Evolutionary conservation across 1,140 invertebrate genomes (phyloP), one percentile per base, ranked within the genome.

Genomic region (Cydia strobilella): DNA sequence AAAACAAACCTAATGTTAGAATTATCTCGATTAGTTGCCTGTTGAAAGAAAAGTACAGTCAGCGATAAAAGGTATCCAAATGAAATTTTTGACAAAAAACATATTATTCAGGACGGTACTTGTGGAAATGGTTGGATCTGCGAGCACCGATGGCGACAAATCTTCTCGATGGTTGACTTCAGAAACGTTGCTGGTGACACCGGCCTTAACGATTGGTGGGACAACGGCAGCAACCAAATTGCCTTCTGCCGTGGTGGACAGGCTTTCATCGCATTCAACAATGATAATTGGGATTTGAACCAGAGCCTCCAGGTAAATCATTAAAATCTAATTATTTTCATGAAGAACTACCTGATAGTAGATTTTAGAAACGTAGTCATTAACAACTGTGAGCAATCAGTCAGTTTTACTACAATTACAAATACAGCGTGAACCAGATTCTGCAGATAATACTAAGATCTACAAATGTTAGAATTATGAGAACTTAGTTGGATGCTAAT

Each of bases 41-140:
- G 31, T 31, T 31, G 5, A 31, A 31, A 31, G 31, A 31, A 31
- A 31, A 31, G 31, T 5, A 31, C 31, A 31, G 31, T 5, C 5
- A 31, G 31, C 31, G 31, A 31, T 31, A 6, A 31, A 31, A 31
- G 2, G 31, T 25, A 25, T 3, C 2, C 2, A 31, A 5, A 31
- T 3, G 31, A 31, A 31, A 4, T 3, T 3, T 31, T 31, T 31
- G 31, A 31, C 31, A 3, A 31, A 31, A 31, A 31, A 31, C 4
- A 31, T 39, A 27, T 39, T 39, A 39, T 66, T 73, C 39, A 86
- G 78, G 94, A 96, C 80, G 92, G 94, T 1, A 94, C 90, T 6
- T 97, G 97, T 82, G 93, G 90, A 2, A 94, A 95, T 80, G 96
- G 96, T 3, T 98, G 96, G 96, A 90, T 97, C 1, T 98, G 97